Evolutionary conservation across 2,113 vertebrate species (phyloP).

Genomic region (Labrus mixtus): DNA sequence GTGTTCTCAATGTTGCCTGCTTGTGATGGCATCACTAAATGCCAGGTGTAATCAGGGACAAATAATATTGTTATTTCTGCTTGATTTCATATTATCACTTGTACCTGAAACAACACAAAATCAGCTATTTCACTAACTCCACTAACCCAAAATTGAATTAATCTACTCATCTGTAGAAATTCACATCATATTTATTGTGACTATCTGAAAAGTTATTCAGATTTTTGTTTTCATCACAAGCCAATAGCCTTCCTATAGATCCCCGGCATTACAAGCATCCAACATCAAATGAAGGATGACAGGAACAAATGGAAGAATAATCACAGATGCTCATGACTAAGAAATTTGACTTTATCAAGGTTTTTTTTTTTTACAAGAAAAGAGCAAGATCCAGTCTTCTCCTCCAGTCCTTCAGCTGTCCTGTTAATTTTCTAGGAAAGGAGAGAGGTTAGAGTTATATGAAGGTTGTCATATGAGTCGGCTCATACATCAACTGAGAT

Average conservation of each 20-base stretch:
- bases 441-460: conserved; percentile 75
- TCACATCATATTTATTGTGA: too few species aligned
- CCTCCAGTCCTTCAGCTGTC: conserved; percentile 59
- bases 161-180: too few species aligned
- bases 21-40: too few species aligned
- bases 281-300: background rate
- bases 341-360: conserved; percentile 18
- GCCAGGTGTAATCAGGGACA: too few species aligned
- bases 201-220: too few species aligned
- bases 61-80: too few species aligned
- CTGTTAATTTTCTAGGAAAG: conserved; percentile 74
- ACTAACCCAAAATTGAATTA: too few species aligned
- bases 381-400: conserved; percentile 41
- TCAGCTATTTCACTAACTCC: too few species aligned
- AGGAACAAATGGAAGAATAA: background rate
- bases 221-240: background rate
- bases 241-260: background rate
- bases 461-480: conserved; percentile 77
- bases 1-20: too few species aligned
- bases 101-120: too few species aligned
- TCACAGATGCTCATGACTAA: background rate
- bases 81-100: too few species aligned
- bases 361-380: conserved; percentile 62
- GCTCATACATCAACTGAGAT: conserved; percentile 74
- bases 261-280: background rate